Evolutionary conservation across 2,888 invertebrate species (phyloP).

Genomic region (Netelia virgata): DNA sequence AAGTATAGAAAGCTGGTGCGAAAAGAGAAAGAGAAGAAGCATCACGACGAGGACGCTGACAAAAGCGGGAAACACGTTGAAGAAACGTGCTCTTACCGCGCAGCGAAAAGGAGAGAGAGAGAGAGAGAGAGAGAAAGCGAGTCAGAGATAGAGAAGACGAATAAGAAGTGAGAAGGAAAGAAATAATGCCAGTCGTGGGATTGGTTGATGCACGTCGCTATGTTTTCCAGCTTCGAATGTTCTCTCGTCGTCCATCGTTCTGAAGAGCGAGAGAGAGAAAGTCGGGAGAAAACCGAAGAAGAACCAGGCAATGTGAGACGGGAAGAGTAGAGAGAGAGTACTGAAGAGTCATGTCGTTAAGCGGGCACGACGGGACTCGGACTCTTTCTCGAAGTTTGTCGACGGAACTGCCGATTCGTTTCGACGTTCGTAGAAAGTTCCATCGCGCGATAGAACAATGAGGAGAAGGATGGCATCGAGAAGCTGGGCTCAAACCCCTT

Average conservation of each 20-base stretch:
- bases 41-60: constrained; percentile 4
- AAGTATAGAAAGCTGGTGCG: constrained; percentile 29
- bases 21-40: constrained; percentile 26
- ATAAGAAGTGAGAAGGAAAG: constrained; percentile 14
- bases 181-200: constrained; percentile 16
- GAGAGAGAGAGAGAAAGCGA: constrained; percentile 26
- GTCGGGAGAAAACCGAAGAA: no score
- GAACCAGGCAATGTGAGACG: no score
- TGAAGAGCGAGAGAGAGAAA: constrained; percentile 2
- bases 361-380: constrained; percentile 26
- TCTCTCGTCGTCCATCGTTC: constrained; percentile 8
- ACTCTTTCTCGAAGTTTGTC: constrained; percentile 59
- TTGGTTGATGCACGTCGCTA: constrained; percentile 38
- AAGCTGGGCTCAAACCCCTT: neutral
- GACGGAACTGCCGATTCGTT: constrained; percentile 59
- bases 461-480: constrained; percentile 20
- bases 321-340: constrained; percentile 1
- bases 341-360: constrained; percentile 51
- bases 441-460: constrained; percentile 37
- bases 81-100: constrained; percentile 29
- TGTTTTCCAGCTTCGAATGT: constrained; percentile 7
- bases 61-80: constrained; percentile 30
- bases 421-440: constrained; percentile 52
- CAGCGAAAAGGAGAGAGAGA: constrained; percentile 17
- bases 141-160: neutral